Evolutionary conservation across 2,113 vertebrate genomes (phyloP).

Genomic region (Dicaeum eximium): DNA sequence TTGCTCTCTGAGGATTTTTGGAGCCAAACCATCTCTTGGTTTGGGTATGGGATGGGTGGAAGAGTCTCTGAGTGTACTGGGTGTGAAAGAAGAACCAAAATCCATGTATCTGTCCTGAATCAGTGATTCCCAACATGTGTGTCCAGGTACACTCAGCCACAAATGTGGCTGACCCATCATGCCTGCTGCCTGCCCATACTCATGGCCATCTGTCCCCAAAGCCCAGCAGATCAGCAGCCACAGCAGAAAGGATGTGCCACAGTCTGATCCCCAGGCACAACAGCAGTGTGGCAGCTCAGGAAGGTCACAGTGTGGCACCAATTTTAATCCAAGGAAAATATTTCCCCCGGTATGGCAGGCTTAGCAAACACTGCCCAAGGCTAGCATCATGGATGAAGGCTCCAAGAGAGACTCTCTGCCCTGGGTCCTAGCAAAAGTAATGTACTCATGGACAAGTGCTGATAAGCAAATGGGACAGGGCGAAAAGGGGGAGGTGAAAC

Average conservation of each 20-base stretch:
- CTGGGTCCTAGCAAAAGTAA: background rate
- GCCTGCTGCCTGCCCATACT: background rate
- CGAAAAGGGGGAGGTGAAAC: background rate
- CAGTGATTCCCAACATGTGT: background rate
- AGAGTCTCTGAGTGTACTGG: background rate
- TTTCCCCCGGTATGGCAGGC: background rate
- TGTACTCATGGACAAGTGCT: background rate
- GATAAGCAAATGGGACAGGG: background rate
- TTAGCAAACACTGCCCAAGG: background rate
- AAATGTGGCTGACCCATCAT: fast-evolving
- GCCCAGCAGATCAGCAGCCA: background rate
- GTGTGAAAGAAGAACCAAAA: background rate
- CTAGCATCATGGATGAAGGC: fast-evolving
- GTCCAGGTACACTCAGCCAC: fast-evolving
- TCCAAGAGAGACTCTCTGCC: background rate
- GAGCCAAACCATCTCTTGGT: background rate
- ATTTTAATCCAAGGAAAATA: background rate
- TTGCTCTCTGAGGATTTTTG: background rate
- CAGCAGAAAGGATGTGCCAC: background rate
- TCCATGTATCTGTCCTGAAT: fast-evolving
- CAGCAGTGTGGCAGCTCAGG: fast-evolving
- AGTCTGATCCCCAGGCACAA: background rate
- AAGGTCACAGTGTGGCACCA: background rate
- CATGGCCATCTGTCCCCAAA: fast-evolving
- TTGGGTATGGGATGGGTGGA: fast-evolving